These are phyloP conservation scores for Drosophila phalerata DNA, from an alignment of 2,888 invertebrate genomes.

Conservation along the genomic window DNA sequence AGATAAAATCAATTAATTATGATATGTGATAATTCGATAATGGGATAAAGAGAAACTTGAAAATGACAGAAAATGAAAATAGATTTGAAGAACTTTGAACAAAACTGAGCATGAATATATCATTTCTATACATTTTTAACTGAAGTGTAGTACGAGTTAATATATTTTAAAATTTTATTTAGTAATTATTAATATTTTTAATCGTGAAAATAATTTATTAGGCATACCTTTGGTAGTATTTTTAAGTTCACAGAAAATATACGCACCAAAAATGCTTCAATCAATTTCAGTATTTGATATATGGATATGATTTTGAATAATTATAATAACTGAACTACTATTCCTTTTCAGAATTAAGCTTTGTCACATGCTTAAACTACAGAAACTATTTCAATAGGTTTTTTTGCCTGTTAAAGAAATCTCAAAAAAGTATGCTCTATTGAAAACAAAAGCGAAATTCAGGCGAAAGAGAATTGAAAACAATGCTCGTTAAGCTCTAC, in stretches of 20 bases:
- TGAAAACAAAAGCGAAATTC: conserved; percentile 10
- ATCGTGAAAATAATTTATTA: no score
- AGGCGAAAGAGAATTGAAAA: conserved; percentile 26
- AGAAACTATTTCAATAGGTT: conserved; percentile 1
- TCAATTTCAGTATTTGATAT: no score
- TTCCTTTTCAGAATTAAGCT: neutral
- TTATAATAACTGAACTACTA: neutral
- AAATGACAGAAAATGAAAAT: neutral
- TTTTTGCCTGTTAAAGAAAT: neutral
- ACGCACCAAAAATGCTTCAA: no score
- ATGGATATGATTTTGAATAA: no score
- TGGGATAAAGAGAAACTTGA: neutral
- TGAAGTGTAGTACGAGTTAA: no score
- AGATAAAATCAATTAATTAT: conserved; percentile 28
- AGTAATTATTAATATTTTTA: no score
- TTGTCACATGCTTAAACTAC: no score
- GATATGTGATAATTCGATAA: conserved; percentile 12
- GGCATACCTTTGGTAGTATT: no score
- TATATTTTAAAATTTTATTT: no score
- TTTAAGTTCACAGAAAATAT: no score
- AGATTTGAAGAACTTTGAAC: neutral
- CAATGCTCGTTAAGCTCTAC: conserved; percentile 20
- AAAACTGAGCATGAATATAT: no score
- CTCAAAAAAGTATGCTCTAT: neutral
- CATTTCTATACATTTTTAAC: no score